Conservation (phyloP, 2,113 vertebrate species). For the Stigmatopora argus region DNA sequence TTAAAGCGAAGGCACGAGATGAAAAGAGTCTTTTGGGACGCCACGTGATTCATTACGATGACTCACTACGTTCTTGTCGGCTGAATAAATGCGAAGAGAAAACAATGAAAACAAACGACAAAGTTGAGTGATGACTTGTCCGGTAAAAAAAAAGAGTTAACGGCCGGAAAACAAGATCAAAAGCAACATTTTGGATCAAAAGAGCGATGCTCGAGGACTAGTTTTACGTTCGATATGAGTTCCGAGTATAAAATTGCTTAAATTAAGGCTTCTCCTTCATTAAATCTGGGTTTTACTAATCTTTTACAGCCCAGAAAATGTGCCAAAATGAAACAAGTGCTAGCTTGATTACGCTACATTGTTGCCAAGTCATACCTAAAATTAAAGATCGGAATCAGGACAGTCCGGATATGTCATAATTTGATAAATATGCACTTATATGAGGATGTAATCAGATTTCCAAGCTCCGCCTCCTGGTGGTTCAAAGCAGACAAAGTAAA, state of each 20-base stretch:
- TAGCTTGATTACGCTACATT: neutral
- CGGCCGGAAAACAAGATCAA: neutral
- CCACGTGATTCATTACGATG: neutral
- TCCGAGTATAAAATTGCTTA: neutral
- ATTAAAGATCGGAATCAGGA: neutral
- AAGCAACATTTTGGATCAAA: neutral
- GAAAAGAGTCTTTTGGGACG: conserved; percentile 33
- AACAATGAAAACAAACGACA: neutral
- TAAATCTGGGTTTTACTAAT: neutral
- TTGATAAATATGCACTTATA: neutral
- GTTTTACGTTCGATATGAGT: neutral
- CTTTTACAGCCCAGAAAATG: neutral
- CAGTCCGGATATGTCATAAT: neutral
- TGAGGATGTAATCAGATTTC: neutral
- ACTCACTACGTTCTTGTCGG: conserved; percentile 27
- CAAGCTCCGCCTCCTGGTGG: neutral
- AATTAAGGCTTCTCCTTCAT: neutral
- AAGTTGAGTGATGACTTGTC: neutral
- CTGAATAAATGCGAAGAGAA: neutral
- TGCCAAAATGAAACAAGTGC: neutral
- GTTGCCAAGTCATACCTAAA: neutral
- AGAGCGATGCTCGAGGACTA: neutral
- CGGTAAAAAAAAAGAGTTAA: neutral
- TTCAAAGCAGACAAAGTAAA: neutral
- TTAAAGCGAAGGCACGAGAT: conserved; percentile 64